phyloP scores from a whole-genome alignment of 1,140 invertebrate genomes.

The Conus betulinus region DNA sequence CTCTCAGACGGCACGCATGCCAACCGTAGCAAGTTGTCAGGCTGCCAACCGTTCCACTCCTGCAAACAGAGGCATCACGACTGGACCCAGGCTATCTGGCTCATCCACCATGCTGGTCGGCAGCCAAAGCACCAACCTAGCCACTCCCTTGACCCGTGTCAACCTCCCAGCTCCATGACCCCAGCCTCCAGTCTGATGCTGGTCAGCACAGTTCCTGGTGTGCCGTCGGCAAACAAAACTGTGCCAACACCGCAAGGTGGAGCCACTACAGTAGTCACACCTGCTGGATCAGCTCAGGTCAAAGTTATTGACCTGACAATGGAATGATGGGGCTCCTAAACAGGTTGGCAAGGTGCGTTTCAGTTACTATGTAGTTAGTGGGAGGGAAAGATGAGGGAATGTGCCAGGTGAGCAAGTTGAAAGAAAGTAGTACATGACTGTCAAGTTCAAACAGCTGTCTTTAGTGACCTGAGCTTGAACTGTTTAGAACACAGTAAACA shows the following conservation, averaged over 20 bases:
- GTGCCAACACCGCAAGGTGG: neutral
- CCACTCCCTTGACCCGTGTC: neutral
- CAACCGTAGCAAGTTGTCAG: slow-evolving; percentile 12
- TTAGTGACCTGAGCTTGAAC: no score
- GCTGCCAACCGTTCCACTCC: neutral
- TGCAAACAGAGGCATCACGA: neutral
- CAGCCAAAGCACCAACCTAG: neutral
- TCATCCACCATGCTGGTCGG: neutral
- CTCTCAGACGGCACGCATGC: slow-evolving; percentile 32
- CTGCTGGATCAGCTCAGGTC: neutral
- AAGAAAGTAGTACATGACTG: no score
- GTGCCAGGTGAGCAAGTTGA: neutral
- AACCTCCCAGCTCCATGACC: neutral
- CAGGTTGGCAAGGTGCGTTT: slow-evolving; percentile 29
- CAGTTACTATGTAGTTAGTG: neutral
- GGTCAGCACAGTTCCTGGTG: neutral
- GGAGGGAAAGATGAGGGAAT: neutral
- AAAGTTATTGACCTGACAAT: slow-evolving; percentile 58
- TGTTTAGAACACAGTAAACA: no score
- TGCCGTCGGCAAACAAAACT: neutral
- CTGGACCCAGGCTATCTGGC: neutral
- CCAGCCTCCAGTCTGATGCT: slow-evolving; percentile 8
- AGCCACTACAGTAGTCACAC: neutral
- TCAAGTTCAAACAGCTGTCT: no score
- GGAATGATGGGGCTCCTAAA: slow-evolving; percentile 46